Evolutionary conservation across 1,140 invertebrate species (phyloP).

Genomic region (Zelostemma sp.): DNA sequence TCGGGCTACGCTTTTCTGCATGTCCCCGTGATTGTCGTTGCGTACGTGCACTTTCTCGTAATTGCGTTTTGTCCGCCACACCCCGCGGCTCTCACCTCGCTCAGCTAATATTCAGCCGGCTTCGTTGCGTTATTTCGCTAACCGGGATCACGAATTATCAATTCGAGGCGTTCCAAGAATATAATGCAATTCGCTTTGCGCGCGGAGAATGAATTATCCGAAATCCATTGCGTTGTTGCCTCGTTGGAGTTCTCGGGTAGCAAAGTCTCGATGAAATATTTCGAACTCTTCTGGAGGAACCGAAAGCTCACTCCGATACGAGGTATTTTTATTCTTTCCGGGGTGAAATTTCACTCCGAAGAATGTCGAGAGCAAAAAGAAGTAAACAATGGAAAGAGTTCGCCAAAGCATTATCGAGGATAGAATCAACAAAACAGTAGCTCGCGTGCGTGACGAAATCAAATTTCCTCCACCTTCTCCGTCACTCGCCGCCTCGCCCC

Average conservation of each 20-base stretch:
- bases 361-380: neutral
- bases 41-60: conserved; percentile 53
- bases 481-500: conserved; percentile 21
- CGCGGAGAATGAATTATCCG: too few species aligned
- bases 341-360: too few species aligned
- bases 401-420: neutral
- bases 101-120: conserved; percentile 32
- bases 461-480: conserved; percentile 22
- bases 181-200: too few species aligned
- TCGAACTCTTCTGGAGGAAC: too few species aligned
- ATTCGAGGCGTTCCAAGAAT: neutral
- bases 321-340: too few species aligned
- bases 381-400: neutral
- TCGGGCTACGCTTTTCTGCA: too few species aligned
- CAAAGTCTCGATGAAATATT: too few species aligned
- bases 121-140: conserved; percentile 16
- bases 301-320: too few species aligned
- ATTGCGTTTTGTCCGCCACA: conserved; percentile 59
- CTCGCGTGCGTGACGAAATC: conserved; percentile 14
- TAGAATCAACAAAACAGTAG: neutral
- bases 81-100: conserved; percentile 44
- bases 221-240: too few species aligned
- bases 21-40: conserved; percentile 11
- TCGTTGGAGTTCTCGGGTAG: too few species aligned
- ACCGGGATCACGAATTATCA: conserved; percentile 29